Evolutionary conservation across 1,140 invertebrate species (phyloP), one percentile per base, ranked within the genome.

Genomic region (Microvelia longipes): DNA sequence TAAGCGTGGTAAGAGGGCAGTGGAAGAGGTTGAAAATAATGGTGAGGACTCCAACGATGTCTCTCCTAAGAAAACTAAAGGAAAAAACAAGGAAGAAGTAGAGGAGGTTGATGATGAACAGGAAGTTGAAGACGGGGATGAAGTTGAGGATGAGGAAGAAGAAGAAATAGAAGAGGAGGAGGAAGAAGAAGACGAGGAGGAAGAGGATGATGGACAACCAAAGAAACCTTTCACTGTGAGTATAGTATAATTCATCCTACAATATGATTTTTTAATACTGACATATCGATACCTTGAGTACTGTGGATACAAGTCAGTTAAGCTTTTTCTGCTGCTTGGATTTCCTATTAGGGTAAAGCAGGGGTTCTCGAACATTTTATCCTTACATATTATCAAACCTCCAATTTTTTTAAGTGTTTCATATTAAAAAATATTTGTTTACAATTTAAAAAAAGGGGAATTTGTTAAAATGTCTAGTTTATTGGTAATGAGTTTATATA

Each of bases 91-190:
- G 19, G 35, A 50, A 50, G 35, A 50, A 50, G 35, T 11, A 19
- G 35, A 50, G 35, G 35, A 50, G 19, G 35, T 50, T 19, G 35
- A 50, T 5, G 35, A 50, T 50, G 35, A 50, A 19, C 5, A 11
- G 5, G 35, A 50, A 5, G 35, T 11, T 50, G 35, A 50, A 11
- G 35, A 11, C 5, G 5, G 19, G 19, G 35, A 50, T 50, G 35
- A 50, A 19, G 35, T 11, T 11, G 35, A 11, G 19, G 35, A 50
- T 5, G 35, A 50, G 35, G 35, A 50, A 19, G 35, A 50, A 50
- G 35, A 50, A 50, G 35, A 50, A 50, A 68, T 69, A 2, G 71
- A 71, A n/a, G 69, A 69, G 28, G 69, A 69, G 68, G 68, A 69
- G 67, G 62, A 69, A n/a, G 66, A 68, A 19, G 68, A 68, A 26